Base-by-base conservation (phyloP, 2,797 vertebrate species). In the Neopelma chrysocephalum region DNA sequence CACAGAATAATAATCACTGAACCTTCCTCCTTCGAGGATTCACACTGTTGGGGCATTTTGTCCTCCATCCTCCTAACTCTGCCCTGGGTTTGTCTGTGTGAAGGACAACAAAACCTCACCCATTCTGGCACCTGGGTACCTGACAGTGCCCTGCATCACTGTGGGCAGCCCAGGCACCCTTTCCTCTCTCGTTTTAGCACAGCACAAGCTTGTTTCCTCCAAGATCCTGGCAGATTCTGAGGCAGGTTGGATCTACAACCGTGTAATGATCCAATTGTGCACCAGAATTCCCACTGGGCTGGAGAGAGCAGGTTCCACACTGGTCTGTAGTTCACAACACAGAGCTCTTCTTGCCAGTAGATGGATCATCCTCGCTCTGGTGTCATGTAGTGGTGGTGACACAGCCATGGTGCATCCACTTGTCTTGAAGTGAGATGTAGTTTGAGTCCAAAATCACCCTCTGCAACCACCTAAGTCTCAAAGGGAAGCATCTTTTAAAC, bases 201-300 rank as follows among this genome's bases (percentile, higher is more conserved):
- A 77, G 56, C 56, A 45, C 27, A 64, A 56, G 27, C 45, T 64
- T 50, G 17, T 77, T 89, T 84, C 22, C 20, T 66, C 31, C 29
- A 9, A 82, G 50, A 50, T 58, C 62, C 56, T 64, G 71, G 29
- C 53, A 70, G 40, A 18, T 38, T 34, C 64, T 19, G 64, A 43
- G 60, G 36, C 61, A 38, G 71, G 60, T 16, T 69, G 47, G 47
- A 8, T 85, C 79, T 64, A 27, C 34, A 60, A 6, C 31, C 2
- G 1, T 17, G 32, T 31, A 58, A 11, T 0, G 4, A 64, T 72
- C 40, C 47, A 34, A 2, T 42, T 0, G 0, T 51, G 76, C 40
- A 45, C 54, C 48, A 20, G n/a, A 80, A 58, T 73, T 93, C 53
- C 65, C 56, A 11, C 9, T 42, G 77, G 62, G 43, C 17, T 65